A percentile compares a stretch with the other conserved stretches of the same genome.
These are phyloP conservation scores for Apamea sordens DNA, from an alignment of 2,888 invertebrate species.

Conservation along the genomic window DNA sequence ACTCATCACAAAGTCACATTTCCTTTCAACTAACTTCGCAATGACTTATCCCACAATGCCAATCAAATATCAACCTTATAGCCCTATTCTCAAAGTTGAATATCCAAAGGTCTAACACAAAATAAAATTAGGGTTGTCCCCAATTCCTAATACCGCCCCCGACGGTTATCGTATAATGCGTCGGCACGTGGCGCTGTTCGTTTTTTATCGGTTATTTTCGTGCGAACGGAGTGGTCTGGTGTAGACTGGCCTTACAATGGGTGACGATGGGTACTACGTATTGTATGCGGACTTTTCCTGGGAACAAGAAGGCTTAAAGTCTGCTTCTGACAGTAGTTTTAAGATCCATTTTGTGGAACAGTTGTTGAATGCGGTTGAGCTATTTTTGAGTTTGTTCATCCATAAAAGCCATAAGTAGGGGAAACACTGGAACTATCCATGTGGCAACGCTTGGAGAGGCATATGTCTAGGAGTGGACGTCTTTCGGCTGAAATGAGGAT, in stretches of 20 bases:
- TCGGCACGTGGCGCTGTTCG: conserved; percentile 84
- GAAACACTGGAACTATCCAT: background rate
- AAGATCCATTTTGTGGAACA: conserved; percentile 42
- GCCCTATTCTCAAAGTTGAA: conserved; percentile 44
- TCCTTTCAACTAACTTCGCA: conserved; percentile 21
- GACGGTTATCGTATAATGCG: conserved; percentile 89
- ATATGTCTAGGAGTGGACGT: background rate
- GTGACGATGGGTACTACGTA: conserved; percentile 59
- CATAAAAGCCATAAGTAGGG: conserved; percentile 2
- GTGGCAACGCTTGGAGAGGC: background rate
- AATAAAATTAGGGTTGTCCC: conserved; percentile 85
- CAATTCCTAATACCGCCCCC: conserved; percentile 88
- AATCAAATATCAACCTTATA: conserved; percentile 64
- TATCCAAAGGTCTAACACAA: conserved; percentile 54
- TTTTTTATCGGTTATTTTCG: conserved; percentile 88
- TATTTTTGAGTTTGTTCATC: conserved; percentile 14
- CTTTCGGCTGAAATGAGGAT: background rate
- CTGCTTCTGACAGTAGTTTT: conserved; percentile 58
- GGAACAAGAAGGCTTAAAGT: conserved; percentile 52
- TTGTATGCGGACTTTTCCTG: conserved; percentile 65
- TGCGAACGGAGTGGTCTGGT: conserved; percentile 89
- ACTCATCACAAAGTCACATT: conserved; percentile 35
- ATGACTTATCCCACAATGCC: background rate
- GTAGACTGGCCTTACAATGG: conserved; percentile 80
- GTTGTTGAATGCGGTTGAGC: background rate